phyloP scores from a whole-genome alignment of 2,113 vertebrate genomes.

The Phalacrocorax carbo region DNA sequence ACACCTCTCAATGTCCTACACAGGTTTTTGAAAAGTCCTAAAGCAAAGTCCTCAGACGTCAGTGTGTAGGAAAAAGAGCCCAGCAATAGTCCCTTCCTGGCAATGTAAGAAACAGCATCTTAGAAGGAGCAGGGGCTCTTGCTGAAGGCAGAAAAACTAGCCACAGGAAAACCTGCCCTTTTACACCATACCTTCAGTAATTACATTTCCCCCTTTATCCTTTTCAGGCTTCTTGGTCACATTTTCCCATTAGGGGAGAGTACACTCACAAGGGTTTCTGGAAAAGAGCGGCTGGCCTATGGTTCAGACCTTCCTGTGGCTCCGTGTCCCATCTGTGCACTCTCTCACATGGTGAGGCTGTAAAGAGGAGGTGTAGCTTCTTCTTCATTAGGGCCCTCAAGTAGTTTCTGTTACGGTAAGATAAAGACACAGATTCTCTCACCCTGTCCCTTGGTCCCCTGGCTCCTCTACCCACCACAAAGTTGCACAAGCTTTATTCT shows the following conservation, averaged over 20 bases:
- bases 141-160: neutral
- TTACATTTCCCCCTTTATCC: neutral
- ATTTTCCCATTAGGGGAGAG: neutral
- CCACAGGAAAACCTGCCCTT: neutral
- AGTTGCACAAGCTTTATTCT: neutral
- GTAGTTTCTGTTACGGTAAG: neutral
- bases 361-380: neutral
- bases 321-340: neutral
- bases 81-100: neutral
- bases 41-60: neutral
- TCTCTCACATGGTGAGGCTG: neutral
- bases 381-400: neutral
- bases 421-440: neutral
- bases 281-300: neutral
- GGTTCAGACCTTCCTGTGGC: neutral
- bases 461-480: neutral
- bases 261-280: neutral
- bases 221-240: neutral
- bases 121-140: neutral
- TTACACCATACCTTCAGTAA: neutral
- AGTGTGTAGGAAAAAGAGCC: neutral
- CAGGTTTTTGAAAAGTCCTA: neutral
- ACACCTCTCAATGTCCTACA: neutral
- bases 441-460: neutral
- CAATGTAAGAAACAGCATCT: neutral